Base-by-base conservation (phyloP, 2,797 vertebrate genomes). In the Protosalanx chinensis region DNA sequence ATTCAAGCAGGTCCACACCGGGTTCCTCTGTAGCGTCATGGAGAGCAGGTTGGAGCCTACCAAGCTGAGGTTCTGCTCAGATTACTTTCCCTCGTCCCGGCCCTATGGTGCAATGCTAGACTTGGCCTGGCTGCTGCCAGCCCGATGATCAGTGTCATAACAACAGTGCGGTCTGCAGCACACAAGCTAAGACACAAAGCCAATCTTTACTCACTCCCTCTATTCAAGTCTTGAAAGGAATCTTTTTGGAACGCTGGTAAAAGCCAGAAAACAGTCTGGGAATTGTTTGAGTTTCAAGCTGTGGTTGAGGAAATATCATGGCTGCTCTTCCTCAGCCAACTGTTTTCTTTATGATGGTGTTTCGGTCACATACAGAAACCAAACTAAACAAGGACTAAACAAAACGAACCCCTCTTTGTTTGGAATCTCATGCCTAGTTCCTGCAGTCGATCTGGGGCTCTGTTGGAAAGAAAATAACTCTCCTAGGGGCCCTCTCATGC, bases 231-330 rank as follows among this genome's bases (percentile, higher is more conserved):
- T 12, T 49, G 18, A 64, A 35, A 64, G 57, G 57, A 51, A 37
- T 13, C 58, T 59, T 16, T 32, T 35, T 20, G 58, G 59, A 63
- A 53, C 53, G 20, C 64, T 53, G 65, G 41, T 32, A 29, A 53
- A 27, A 27, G 72, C 5, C 13, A 8, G 23, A 27, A 27, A 67
- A 64, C 57, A 35, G 6, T 65, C 37, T 41, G 46, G 18, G 3
- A 35, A 23, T 70, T 49, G 68, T 70, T 60, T 73, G 51, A 12
- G 41, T 58, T 23, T 71, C 32, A 18, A 27, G 41, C 64, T 67
- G 8, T 10, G 58, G 13, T 18, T 27, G 7, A 32, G 46, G 23
- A 46, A 46, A 8, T 46, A 12, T 46, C 33, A 35, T 35, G 33
- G 33, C 33, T 6, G 33, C 33, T 13, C 41, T 46, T 46, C 41